Evolutionary conservation across 2,113 vertebrate genomes (phyloP), one percentile per base, ranked within the genome.

Genomic region (Micronisus gabar): DNA sequence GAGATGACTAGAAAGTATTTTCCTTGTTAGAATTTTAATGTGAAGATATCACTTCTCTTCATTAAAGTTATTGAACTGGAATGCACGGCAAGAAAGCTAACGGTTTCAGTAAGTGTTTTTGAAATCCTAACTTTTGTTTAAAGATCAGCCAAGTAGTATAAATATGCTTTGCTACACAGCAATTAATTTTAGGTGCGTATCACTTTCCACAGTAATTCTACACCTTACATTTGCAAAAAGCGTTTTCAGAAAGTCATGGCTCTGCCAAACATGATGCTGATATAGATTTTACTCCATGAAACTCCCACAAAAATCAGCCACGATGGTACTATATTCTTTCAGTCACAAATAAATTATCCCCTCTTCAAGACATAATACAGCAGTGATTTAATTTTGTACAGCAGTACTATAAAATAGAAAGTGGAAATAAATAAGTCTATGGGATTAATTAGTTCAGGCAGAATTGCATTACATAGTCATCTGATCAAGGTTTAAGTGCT

Each of bases 101-200:
- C 61, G 52, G 48, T n/a, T 72, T 93, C 61, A 41, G 53, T 23
- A 81, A 76, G 4, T 30, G 36, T 36, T 96, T 95, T 59, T 90
- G 88, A 92, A 94, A 93, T 40, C 43, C 27, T 87, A 87, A 89
- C 59, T 93, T 94, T 86, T 96, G 52, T 81, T 93, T 91, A 84
- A 92, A 91, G 76, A 95, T 78, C 65, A 92, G 86, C 65, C 70
- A 91, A 87, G 43, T 23, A 61, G 47, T 75, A 84, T 53, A 89
- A 93, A 78, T 89, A 67, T 2, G 3, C 50, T 90, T 67, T 91
- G 52, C 65, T 88, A 55, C 36, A 61, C 23, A 83, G 80, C 72
- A 86, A 86, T 88, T 86, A 88, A 83, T 92, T 90, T 96, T 52
- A 87, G 56, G 62, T 72, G 80, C 63, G 47, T 47, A 59, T 53